Conservation (phyloP, 2,797 vertebrate genomes). For the Dendrocincla fuliginosa region DNA sequence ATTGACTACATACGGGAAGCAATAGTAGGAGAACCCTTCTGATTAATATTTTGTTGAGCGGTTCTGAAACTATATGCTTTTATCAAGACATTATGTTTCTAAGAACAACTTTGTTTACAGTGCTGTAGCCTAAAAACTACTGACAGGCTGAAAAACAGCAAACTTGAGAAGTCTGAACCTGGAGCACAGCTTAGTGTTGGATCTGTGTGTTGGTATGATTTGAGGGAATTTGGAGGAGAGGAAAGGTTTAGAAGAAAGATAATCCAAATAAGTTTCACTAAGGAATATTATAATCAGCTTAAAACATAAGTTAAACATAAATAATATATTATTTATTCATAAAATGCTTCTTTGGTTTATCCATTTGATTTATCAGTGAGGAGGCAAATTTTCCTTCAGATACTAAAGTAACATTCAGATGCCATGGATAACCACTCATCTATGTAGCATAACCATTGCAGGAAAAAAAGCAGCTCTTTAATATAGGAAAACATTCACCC, state of each 20-base stretch:
- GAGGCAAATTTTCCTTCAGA: background rate
- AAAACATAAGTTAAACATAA: background rate
- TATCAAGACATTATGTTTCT: slow-evolving; percentile 43
- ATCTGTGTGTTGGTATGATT: background rate
- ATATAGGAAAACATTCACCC: background rate
- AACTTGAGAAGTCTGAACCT: background rate
- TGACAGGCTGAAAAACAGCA: slow-evolving; percentile 31
- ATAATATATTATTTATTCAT: background rate
- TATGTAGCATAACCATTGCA: background rate
- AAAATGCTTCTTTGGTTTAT: background rate
- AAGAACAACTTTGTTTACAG: background rate
- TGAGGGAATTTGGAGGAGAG: background rate
- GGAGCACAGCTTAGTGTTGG: background rate
- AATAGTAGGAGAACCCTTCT: slow-evolving; percentile 68
- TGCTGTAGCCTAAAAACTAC: background rate
- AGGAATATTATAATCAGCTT: background rate
- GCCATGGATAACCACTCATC: background rate
- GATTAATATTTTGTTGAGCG: slow-evolving; percentile 73
- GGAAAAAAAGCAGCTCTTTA: background rate
- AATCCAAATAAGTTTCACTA: background rate
- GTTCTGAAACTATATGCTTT: slow-evolving; percentile 62
- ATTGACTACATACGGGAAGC: slow-evolving; percentile 87
- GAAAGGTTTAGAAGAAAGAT: background rate
- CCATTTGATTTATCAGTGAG: background rate
- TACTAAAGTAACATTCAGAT: background rate